A percentile compares a stretch with the other conserved stretches of the same genome.
phyloP scores from a whole-genome alignment of 2,797 vertebrate genomes.

The Crossoptilon crossoptilon region DNA sequence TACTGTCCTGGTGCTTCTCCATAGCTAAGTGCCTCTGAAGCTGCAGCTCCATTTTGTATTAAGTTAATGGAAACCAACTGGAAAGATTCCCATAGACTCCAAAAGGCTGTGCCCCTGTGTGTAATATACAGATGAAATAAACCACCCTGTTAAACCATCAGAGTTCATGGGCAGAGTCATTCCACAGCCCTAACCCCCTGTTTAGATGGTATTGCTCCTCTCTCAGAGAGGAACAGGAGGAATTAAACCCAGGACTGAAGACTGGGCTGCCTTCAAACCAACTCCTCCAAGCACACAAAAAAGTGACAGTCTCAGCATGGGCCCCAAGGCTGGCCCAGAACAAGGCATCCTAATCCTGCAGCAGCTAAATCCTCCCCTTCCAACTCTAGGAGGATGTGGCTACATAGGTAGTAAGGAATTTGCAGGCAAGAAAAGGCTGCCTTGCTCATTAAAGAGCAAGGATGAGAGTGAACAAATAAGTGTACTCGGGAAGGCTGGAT shows the following conservation, averaged over 20 bases:
- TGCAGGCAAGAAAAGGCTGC: neutral
- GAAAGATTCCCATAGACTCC: neutral
- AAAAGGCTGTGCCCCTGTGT: neutral
- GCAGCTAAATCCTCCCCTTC: constrained; percentile 1
- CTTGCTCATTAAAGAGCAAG: constrained; percentile 2
- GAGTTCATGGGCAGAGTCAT: neutral
- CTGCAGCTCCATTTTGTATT: neutral
- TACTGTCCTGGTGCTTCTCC: neutral
- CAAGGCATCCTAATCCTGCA: neutral
- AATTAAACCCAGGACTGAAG: neutral
- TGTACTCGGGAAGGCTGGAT: constrained; percentile 53
- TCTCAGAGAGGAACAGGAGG: neutral
- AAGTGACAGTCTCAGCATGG: neutral
- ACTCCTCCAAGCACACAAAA: neutral
- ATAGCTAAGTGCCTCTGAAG: neutral
- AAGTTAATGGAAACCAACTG: constrained; percentile 24
- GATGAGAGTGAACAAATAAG: constrained; percentile 54
- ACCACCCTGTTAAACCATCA: neutral
- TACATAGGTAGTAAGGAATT: constrained; percentile 2
- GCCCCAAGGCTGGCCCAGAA: neutral
- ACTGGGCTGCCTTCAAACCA: neutral
- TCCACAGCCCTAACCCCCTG: neutral
- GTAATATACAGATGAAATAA: neutral
- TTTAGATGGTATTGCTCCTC: neutral
- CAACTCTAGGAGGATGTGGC: neutral